Evolutionary conservation across 2,113 vertebrate genomes (phyloP).

Genomic region (Speoplatyrhinus poulsoni): DNA sequence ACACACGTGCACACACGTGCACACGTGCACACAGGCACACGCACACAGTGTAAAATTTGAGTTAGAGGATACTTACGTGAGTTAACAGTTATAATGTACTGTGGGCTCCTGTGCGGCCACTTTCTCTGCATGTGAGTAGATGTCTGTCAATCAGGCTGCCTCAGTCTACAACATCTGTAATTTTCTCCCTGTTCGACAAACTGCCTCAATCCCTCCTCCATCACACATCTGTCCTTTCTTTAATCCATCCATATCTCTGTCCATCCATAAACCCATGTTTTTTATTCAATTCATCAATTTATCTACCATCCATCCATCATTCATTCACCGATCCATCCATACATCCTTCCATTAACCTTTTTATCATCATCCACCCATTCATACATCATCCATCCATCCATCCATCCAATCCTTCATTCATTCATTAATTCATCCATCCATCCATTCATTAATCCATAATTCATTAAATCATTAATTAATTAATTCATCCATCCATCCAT

Average conservation of each 20-base stretch:
- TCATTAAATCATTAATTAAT: background rate
- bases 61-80: slow-evolving; percentile 36
- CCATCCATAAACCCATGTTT: slow-evolving; percentile 2
- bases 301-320: background rate
- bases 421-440: background rate
- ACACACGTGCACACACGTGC: background rate
- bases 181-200: background rate
- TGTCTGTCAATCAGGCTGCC: slow-evolving; percentile 9
- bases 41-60: slow-evolving; percentile 24
- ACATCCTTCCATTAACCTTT: background rate
- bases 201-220: too few relatives aligned
- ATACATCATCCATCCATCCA: background rate
- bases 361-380: background rate
- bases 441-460: background rate
- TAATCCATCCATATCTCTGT: background rate
- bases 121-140: slow-evolving; percentile 6
- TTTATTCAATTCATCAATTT: too few relatives aligned
- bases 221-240: background rate
- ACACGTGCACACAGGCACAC: background rate
- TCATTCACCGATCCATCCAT: background rate
- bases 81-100: slow-evolving; percentile 29
- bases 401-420: background rate
- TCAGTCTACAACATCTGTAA: background rate
- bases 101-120: slow-evolving; percentile 14
- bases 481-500: background rate